These are phyloP conservation scores for Neoseiulus cucumeris DNA, from an alignment of 1,140 invertebrate species.

Conservation along the genomic window DNA sequence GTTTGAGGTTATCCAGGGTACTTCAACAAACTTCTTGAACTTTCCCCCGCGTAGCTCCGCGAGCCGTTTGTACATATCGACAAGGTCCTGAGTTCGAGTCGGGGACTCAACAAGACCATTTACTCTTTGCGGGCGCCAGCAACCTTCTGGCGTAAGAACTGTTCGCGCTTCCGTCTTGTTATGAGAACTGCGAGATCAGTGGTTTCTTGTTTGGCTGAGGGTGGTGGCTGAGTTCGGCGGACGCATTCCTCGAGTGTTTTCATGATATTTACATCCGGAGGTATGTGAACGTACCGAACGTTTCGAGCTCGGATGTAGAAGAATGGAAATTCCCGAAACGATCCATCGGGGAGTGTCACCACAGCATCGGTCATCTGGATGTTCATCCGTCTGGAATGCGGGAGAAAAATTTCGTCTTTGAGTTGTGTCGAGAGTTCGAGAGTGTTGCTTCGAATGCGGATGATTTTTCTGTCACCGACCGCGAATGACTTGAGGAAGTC, in stretches of 20 bases:
- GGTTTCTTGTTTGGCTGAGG: background rate
- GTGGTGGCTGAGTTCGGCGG: background rate
- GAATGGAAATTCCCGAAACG: constrained; percentile 28
- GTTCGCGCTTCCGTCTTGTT: background rate
- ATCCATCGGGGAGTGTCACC: constrained; percentile 35
- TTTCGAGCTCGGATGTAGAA: constrained; percentile 42
- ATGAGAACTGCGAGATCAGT: background rate
- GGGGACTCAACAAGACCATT: too few relatives aligned
- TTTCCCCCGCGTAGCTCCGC: too few relatives aligned
- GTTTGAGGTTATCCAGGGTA: too few relatives aligned
- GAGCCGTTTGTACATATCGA: too few relatives aligned
- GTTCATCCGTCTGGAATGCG: constrained; percentile 40
- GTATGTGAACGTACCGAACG: constrained; percentile 43
- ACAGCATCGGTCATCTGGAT: constrained; percentile 38
- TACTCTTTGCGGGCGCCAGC: background rate
- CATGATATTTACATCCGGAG: constrained; percentile 33
- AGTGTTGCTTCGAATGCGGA: too few relatives aligned
- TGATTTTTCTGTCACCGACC: too few relatives aligned
- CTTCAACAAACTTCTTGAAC: too few relatives aligned
- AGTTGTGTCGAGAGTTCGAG: too few relatives aligned
- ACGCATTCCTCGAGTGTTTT: background rate
- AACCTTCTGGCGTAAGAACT: background rate
- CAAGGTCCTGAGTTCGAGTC: too few relatives aligned
- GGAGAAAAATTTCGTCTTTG: too few relatives aligned
- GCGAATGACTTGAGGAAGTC: too few relatives aligned